Evolutionary conservation across 2,113 vertebrate species (phyloP).

Genomic region (Pungitius pungitius): DNA sequence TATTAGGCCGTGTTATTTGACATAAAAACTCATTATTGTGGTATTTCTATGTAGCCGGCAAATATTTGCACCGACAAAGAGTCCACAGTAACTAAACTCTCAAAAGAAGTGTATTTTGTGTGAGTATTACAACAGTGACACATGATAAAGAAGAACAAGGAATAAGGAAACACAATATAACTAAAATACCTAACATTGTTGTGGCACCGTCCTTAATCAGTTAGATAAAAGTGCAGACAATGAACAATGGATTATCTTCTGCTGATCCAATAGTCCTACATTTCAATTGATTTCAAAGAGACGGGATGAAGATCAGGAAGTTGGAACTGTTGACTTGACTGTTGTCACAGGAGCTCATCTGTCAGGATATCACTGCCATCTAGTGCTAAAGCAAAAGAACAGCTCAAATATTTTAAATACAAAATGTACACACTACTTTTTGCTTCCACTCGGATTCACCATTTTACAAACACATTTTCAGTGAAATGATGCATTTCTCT

Average conservation of each 20-base stretch:
- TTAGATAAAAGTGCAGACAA: background rate
- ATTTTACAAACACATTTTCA: slow-evolving; percentile 13
- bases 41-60: background rate
- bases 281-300: background rate
- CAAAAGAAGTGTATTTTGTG: background rate
- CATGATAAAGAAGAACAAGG: background rate
- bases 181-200: background rate
- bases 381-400: slow-evolving; percentile 67
- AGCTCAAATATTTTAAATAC: slow-evolving; percentile 2
- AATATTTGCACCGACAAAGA: background rate
- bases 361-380: slow-evolving; percentile 74
- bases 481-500: slow-evolving; percentile 15
- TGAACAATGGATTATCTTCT: background rate
- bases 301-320: slow-evolving; percentile 10
- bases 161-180: background rate
- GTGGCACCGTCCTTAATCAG: background rate
- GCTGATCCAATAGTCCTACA: background rate
- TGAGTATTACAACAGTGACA: background rate
- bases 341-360: slow-evolving; percentile 21
- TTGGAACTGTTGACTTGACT: slow-evolving; percentile 8
- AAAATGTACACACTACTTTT: slow-evolving; percentile 3
- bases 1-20: background rate
- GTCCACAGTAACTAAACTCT: background rate
- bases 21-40: background rate
- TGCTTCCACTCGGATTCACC: background rate